These are phyloP conservation scores for Eulemur albifrons DNA, from an alignment of 2,797 vertebrate species.

Conservation along the genomic window DNA sequence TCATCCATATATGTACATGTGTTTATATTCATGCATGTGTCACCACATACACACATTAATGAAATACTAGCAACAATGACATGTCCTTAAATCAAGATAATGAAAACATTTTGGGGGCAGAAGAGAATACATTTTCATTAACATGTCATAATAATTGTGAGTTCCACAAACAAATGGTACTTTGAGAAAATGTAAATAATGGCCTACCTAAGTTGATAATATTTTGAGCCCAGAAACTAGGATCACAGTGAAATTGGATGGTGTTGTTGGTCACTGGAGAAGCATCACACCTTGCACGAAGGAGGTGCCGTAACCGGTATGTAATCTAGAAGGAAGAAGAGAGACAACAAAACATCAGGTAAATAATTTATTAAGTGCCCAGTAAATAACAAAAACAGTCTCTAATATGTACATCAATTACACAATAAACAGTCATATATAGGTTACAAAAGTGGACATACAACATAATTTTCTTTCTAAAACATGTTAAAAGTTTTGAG, in stretches of 20 bases:
- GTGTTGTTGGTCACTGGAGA: conserved; percentile 85
- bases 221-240: conserved; percentile 90
- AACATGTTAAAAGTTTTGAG: background rate
- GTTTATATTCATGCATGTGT: background rate
- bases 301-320: conserved; percentile 86
- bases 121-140: conserved; percentile 6
- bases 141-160: background rate
- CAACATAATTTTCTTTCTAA: background rate
- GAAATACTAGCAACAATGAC: background rate
- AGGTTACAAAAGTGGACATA: background rate
- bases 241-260: conserved; percentile 90
- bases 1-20: background rate
- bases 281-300: conserved; percentile 88
- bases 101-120: background rate
- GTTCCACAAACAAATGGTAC: background rate
- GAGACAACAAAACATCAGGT: background rate
- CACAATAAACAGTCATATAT: background rate
- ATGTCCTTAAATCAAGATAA: conserved; percentile 30
- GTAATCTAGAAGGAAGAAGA: conserved; percentile 84
- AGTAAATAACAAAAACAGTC: background rate
- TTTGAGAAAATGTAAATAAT: conserved; percentile 13
- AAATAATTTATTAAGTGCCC: background rate
- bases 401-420: background rate
- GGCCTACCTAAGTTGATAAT: conserved; percentile 89
- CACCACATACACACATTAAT: background rate